Base-by-base conservation (phyloP, 2,113 vertebrate genomes). In the Dasyurus viverrinus region DNA sequence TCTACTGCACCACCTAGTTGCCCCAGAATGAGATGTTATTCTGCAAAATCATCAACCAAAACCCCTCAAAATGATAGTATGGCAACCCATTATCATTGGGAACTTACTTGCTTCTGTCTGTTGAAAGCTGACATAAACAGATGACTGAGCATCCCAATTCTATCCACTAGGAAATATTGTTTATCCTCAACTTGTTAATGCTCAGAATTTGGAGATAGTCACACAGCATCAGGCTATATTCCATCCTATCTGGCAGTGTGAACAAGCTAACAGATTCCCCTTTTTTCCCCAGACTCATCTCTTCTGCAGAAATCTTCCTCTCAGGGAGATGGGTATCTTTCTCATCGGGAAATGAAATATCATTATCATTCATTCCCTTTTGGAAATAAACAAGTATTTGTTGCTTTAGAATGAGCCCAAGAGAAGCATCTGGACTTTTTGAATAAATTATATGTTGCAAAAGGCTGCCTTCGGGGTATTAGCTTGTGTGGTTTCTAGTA, bases 371-470 rank as follows among this genome's bases (percentile, higher is more conserved):
- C 42, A 54, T 53, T 42, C 26, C 4, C 47, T 55, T 46, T 27
- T 94, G 57, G 90, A 91, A 94, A 50, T 48, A 53, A 30, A 50
- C 55, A 53, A 46, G 55, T 90, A n/a, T 90, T 89, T 24, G 55
- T 52, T 93, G 68, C 26, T 68, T 93, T 53, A 93, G 68, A 89
- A 26, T 52, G n/a, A 76, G 52, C 68, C 84, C 53, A 89, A 46
- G 68, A 53, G 60, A 53, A 22, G 68, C n/a, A 89, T 50, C 68
- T 53, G 52, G 36, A 42, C 68, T 36, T 14, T 42, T 84, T 84
- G 68, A 68, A 93, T 68, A 93, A 76, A 91, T 47, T 46, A 55
- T 54, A 46, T 54, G 24, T 91, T 91, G 8, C n/a, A 92, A 57
- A 92, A 57, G 46, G 1, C 22, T 60, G 46, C 16, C 25, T 27